A percentile compares a stretch with the other conserved stretches of the same genome.
These are phyloP conservation scores for Lamproptera curius DNA, from an alignment of 2,888 invertebrate species.

Conservation along the genomic window DNA sequence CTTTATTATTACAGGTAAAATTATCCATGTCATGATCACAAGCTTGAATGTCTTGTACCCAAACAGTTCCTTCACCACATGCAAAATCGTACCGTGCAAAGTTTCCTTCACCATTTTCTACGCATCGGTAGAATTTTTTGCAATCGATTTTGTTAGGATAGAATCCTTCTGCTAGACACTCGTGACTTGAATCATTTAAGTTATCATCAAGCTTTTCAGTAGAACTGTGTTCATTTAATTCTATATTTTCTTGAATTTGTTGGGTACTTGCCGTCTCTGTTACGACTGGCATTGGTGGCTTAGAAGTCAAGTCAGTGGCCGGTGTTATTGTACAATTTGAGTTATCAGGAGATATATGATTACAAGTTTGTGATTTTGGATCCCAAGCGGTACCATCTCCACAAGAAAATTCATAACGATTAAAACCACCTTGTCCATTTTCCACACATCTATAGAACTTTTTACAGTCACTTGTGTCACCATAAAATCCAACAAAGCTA, in stretches of 20 bases:
- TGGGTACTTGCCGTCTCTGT: slow-evolving; percentile 27
- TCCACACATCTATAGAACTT: slow-evolving; percentile 88
- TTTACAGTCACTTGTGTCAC: slow-evolving; percentile 82
- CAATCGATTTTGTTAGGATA: slow-evolving; percentile 83
- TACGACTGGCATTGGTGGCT: not conserved
- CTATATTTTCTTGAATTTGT: slow-evolving; percentile 30
- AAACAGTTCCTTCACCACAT: slow-evolving; percentile 83
- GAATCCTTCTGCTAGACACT: slow-evolving; percentile 82
- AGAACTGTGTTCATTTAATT: not conserved
- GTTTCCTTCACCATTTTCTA: slow-evolving; percentile 63
- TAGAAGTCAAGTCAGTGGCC: not conserved
- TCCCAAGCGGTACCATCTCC: slow-evolving; percentile 89
- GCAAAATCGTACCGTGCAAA: slow-evolving; percentile 78
- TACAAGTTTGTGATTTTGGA: slow-evolving; percentile 80
- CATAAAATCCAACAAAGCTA: slow-evolving; percentile 47
- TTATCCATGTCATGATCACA: slow-evolving; percentile 59
- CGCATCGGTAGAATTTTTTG: slow-evolving; percentile 86
- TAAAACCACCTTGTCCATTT: slow-evolving; percentile 77
- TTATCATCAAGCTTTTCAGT: slow-evolving; percentile 46
- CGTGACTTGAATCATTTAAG: slow-evolving; percentile 42
- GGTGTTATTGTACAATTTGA: slow-evolving; percentile 29
- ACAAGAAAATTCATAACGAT: slow-evolving; percentile 84
- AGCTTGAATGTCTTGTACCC: slow-evolving; percentile 80
- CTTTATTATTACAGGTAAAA: slow-evolving; percentile 21
- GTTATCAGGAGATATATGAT: slow-evolving; percentile 55